Conservation (phyloP, 2,888 invertebrate genomes). For the Polia nebulosa region DNA sequence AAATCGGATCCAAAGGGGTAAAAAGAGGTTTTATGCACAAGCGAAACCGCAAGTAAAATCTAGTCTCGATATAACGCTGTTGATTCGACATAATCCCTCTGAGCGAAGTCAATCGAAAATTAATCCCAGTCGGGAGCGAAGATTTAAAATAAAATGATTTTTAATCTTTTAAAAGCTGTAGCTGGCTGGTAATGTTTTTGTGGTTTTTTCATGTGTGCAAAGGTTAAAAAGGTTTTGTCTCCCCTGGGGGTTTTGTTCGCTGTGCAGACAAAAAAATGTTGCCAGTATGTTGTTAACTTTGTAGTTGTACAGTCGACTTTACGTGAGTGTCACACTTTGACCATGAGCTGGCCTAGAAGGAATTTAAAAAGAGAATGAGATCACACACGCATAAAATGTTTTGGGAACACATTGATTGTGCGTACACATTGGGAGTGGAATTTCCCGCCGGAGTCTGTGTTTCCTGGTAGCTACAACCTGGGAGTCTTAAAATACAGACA, state of each 20-base stretch:
- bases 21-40: too few species aligned
- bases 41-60: background rate
- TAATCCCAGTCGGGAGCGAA: conserved; percentile 39
- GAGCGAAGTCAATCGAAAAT: conserved; percentile 47
- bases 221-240: background rate
- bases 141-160: conserved; percentile 27
- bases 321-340: too few species aligned
- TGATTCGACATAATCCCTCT: conserved; percentile 51
- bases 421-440: too few species aligned
- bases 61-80: conserved; percentile 34
- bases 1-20: too few species aligned
- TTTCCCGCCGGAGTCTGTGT: too few species aligned
- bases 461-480: too few species aligned
- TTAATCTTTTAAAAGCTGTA: conserved; percentile 33
- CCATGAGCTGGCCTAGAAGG: too few species aligned
- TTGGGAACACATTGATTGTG: too few species aligned
- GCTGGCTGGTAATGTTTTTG: conserved; percentile 32
- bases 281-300: background rate
- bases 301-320: background rate
- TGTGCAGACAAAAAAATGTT: background rate
- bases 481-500: too few species aligned
- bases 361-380: too few species aligned
- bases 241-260: background rate
- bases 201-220: background rate
- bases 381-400: too few species aligned